These are phyloP conservation scores for Stenolophus ochropezus DNA, from an alignment of 2,888 invertebrate species.

Conservation along the genomic window DNA sequence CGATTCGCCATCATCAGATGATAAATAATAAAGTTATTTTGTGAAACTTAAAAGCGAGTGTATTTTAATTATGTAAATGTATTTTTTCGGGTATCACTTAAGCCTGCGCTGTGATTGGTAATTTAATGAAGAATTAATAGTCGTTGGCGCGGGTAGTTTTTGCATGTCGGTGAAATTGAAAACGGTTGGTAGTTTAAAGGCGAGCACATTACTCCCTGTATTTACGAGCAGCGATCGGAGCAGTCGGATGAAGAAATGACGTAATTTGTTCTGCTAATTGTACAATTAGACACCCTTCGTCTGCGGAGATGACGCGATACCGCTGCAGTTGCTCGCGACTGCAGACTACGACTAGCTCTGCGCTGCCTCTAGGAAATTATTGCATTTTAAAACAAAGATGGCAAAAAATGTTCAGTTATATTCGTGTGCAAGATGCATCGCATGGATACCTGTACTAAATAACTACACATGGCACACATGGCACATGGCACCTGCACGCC, in stretches of 20 bases:
- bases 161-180: constrained; percentile 48
- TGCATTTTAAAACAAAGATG: constrained; percentile 63
- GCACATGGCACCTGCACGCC: not conserved
- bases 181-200: constrained; percentile 8
- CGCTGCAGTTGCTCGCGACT: constrained; percentile 38
- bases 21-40: too few relatives aligned
- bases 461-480: constrained; percentile 51
- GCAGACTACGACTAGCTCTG: constrained; percentile 54
- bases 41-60: too few relatives aligned
- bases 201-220: constrained; percentile 41
- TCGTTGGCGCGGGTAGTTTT: constrained; percentile 21
- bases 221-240: constrained; percentile 39
- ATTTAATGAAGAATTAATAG: constrained; percentile 49
- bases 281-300: constrained; percentile 58
- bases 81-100: too few relatives aligned
- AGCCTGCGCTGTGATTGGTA: not conserved
- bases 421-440: constrained; percentile 53
- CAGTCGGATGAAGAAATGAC: constrained; percentile 51
- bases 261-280: constrained; percentile 59
- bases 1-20: too few relatives aligned
- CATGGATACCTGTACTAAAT: constrained; percentile 59
- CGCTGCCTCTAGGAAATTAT: constrained; percentile 59
- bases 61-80: too few relatives aligned
- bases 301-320: constrained; percentile 23
- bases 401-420: constrained; percentile 62